A percentile compares a stretch with the other conserved stretches of the same genome.
These are phyloP conservation scores for Chrysodeixis includens DNA, from an alignment of 2,888 invertebrate species.

Conservation along the genomic window DNA sequence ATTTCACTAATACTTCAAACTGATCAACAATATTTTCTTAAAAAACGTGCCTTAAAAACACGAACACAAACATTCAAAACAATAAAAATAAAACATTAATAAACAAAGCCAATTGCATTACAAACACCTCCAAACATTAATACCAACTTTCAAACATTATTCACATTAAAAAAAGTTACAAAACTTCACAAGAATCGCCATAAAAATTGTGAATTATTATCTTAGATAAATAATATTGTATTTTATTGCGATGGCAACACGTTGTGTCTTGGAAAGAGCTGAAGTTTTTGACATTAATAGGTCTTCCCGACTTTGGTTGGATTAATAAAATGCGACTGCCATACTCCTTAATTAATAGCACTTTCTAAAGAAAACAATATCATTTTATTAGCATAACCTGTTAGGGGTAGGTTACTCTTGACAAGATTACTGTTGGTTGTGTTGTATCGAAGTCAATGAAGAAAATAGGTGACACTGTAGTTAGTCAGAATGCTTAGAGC, in stretches of 20 bases:
- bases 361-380: constrained; percentile 89
- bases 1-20: no score
- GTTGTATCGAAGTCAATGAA: background rate
- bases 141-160: constrained; percentile 59
- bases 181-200: constrained; percentile 70
- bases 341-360: constrained; percentile 88
- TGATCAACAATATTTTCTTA: no score
- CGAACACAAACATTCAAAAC: background rate
- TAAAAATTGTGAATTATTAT: constrained; percentile 83
- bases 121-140: constrained; percentile 24
- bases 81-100: constrained; percentile 20
- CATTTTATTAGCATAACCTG: constrained; percentile 86
- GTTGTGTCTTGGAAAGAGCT: constrained; percentile 79
- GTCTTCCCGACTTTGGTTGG: constrained; percentile 79
- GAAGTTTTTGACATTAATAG: constrained; percentile 85
- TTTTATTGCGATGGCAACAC: constrained; percentile 78
- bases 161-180: constrained; percentile 70
- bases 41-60: background rate
- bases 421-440: constrained; percentile 16
- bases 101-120: constrained; percentile 47
- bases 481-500: no score
- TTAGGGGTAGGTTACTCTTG: constrained; percentile 59
- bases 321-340: constrained; percentile 87
- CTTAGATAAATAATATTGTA: constrained; percentile 82
- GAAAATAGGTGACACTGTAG: no score